These are phyloP conservation scores for Dinothrombium tinctorium DNA, from an alignment of 1,140 invertebrate species.

Conservation along the genomic window DNA sequence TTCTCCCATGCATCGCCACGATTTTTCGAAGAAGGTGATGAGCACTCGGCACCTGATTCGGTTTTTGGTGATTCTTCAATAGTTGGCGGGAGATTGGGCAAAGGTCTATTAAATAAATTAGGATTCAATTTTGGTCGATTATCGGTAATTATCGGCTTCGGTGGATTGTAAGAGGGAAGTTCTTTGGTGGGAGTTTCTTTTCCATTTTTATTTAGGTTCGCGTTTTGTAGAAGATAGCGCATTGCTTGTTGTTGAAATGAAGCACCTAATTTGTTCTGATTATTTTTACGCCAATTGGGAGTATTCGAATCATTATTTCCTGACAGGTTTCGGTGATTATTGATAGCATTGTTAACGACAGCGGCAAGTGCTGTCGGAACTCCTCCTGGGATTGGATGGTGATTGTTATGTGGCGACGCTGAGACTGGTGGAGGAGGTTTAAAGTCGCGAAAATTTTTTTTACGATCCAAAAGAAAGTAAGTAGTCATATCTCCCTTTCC, in stretches of 20 bases:
- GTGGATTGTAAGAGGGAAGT: too few relatives aligned
- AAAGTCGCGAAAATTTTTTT: neutral
- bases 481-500: conserved; percentile 84
- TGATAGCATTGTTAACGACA: neutral
- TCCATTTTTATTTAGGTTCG: too few relatives aligned
- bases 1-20: conserved; percentile 2
- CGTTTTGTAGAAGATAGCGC: too few relatives aligned
- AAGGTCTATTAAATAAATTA: neutral
- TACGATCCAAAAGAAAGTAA: conserved; percentile 48
- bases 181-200: neutral
- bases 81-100: conserved; percentile 1
- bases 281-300: too few relatives aligned
- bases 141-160: too few relatives aligned
- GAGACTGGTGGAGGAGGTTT: neutral
- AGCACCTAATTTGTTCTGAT: too few relatives aligned
- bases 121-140: neutral
- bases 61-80: conserved; percentile 5
- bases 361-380: neutral
- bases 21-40: neutral
- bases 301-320: too few relatives aligned
- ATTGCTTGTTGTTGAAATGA: too few relatives aligned
- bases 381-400: too few relatives aligned
- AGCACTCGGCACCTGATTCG: neutral
- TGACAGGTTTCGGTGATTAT: neutral
- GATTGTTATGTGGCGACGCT: too few relatives aligned